A percentile compares a stretch with the other conserved stretches of the same genome.
phyloP scores from a whole-genome alignment of 2,113 vertebrate species.

The Neomonachus schauinslandi region DNA sequence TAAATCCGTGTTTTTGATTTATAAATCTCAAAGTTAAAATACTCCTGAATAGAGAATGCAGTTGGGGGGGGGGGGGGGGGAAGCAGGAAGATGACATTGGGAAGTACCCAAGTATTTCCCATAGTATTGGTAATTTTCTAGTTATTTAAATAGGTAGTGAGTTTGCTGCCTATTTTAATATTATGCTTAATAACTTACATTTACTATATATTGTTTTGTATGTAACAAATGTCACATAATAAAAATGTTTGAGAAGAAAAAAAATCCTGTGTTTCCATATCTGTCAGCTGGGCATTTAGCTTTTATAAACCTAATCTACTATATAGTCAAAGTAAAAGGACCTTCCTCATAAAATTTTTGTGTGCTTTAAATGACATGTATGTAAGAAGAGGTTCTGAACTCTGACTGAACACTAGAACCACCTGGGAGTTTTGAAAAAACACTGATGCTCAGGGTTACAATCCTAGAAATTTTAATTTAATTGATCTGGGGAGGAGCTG shows the following conservation, averaged over 20 bases:
- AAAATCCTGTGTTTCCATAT: background rate
- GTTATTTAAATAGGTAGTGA: background rate
- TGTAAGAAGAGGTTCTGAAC: background rate
- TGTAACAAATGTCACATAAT: background rate
- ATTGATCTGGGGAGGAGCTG: background rate
- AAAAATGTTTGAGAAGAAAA: conserved; percentile 5
- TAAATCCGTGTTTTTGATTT: background rate
- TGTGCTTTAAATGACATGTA: background rate
- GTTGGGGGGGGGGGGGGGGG: background rate
- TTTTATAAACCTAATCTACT: background rate
- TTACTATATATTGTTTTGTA: background rate
- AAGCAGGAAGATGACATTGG: background rate
- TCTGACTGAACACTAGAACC: background rate
- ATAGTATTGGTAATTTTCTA: background rate
- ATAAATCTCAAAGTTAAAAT: conserved; percentile 2
- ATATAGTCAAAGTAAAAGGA: background rate
- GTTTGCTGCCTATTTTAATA: background rate
- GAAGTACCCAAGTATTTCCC: background rate
- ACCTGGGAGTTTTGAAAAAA: background rate
- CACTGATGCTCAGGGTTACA: background rate
- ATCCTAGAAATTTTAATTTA: background rate
- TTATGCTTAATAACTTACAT: background rate
- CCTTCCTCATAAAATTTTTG: background rate
- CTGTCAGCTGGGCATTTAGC: background rate
- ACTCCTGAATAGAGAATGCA: background rate